Evolutionary conservation across 1,140 invertebrate species (phyloP).

Genomic region (Cylas formicarius): DNA sequence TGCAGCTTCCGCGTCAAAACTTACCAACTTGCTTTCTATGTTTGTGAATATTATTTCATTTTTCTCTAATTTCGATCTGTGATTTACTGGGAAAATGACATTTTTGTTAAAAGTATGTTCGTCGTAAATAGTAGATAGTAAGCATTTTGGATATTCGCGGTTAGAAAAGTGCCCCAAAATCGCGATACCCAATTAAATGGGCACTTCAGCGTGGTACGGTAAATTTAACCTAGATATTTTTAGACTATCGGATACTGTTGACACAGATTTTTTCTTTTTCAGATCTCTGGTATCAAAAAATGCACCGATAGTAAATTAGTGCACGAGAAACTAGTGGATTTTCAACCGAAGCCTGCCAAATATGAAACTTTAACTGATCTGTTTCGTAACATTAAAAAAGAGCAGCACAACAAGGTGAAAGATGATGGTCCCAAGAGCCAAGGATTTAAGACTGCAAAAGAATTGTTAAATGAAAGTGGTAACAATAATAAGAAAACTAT

Average conservation of each 20-base stretch:
- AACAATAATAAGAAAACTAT: too few species aligned
- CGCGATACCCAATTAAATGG: slow-evolving; percentile 16
- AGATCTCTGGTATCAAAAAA: slow-evolving; percentile 42
- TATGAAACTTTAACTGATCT: slow-evolving; percentile 43
- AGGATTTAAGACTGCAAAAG: slow-evolving; percentile 10
- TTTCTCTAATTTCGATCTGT: too few species aligned
- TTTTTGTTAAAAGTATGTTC: too few species aligned
- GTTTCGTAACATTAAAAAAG: slow-evolving; percentile 39
- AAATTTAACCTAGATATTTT: slow-evolving; percentile 31
- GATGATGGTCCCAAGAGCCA: background rate
- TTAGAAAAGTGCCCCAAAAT: too few species aligned
- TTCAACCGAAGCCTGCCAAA: slow-evolving; percentile 40
- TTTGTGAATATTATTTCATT: too few species aligned
- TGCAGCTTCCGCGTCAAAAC: too few species aligned
- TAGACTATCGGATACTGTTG: slow-evolving; percentile 29
- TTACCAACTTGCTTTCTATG: too few species aligned
- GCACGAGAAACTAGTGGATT: slow-evolving; percentile 34
- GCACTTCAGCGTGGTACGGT: slow-evolving; percentile 4
- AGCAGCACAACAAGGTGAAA: slow-evolving; percentile 20
- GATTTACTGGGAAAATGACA: too few species aligned
- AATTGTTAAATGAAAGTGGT: slow-evolving; percentile 14
- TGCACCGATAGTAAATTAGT: slow-evolving; percentile 35
- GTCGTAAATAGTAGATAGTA: too few species aligned
- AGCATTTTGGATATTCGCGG: too few species aligned
- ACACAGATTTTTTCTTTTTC: slow-evolving; percentile 29